Conservation (phyloP, 2,113 vertebrate genomes). For the Labeo rohita region DNA sequence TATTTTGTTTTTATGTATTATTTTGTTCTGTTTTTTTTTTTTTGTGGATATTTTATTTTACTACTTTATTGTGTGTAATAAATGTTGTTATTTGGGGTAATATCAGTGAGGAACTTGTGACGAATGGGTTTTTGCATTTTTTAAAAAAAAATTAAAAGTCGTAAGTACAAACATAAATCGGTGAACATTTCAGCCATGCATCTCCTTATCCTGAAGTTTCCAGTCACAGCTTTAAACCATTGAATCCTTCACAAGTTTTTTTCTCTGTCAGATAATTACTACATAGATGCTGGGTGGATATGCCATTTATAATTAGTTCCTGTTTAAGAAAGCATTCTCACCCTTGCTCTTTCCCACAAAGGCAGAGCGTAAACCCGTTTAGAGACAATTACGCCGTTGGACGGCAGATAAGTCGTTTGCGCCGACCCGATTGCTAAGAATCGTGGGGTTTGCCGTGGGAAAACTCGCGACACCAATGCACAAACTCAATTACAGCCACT, state of each 20-base stretch:
- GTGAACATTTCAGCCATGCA: background rate
- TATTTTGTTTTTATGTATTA: too few relatives aligned
- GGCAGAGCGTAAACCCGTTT: background rate
- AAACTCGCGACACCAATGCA: background rate
- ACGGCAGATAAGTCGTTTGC: background rate
- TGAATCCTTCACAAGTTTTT: background rate
- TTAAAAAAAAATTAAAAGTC: background rate
- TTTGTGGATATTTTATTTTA: background rate
- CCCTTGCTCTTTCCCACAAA: background rate
- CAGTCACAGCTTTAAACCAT: background rate
- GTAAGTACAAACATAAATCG: background rate
- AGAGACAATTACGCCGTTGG: background rate
- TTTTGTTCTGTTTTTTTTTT: background rate
- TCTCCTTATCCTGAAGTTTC: background rate
- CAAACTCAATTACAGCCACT: background rate
- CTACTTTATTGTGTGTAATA: background rate
- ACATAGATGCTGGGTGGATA: background rate
- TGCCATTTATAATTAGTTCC: constrained; percentile 3
- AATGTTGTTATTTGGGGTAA: background rate
- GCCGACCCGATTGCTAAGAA: background rate
- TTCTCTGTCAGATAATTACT: background rate
- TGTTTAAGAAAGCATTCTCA: background rate
- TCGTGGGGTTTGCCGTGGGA: constrained; percentile 5
- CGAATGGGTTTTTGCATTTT: background rate
- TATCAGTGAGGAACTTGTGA: background rate